These are phyloP conservation scores for Ctenicera cuprea DNA, from an alignment of 2,888 invertebrate species.

Conservation along the genomic window DNA sequence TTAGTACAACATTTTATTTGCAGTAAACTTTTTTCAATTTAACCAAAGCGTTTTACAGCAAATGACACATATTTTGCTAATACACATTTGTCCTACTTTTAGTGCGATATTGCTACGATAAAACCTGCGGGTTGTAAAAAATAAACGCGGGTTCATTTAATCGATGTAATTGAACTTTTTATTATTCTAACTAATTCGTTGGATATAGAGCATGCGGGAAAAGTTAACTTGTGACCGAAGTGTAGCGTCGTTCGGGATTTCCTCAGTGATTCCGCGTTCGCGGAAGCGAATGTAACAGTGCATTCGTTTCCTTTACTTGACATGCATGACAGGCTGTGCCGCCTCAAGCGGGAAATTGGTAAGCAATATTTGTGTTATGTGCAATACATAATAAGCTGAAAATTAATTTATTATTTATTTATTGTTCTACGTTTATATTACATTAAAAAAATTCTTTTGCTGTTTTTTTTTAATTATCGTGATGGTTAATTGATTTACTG, in stretches of 20 bases:
- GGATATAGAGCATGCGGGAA: slow-evolving; percentile 50
- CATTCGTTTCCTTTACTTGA: not conserved
- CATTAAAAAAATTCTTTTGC: too few species aligned
- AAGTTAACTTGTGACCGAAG: slow-evolving; percentile 42
- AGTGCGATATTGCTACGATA: not conserved
- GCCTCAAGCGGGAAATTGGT: slow-evolving; percentile 1
- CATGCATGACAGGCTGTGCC: not conserved
- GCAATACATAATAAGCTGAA: not conserved
- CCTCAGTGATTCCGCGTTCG: slow-evolving; percentile 47
- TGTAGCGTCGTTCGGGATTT: slow-evolving; percentile 41
- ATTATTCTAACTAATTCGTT: slow-evolving; percentile 36
- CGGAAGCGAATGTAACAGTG: slow-evolving; percentile 36
- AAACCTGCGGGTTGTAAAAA: not conserved
- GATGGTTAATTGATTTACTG: too few species aligned
- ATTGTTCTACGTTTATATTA: too few species aligned
- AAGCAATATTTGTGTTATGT: not conserved
- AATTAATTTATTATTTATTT: too few species aligned
- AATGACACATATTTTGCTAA: too few species aligned
- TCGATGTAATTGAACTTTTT: slow-evolving; percentile 41
- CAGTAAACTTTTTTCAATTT: too few species aligned
- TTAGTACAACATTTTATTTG: too few species aligned
- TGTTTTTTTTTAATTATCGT: too few species aligned
- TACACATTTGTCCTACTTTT: too few species aligned
- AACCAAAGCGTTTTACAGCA: too few species aligned
- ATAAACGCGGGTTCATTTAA: slow-evolving; percentile 16